These are phyloP conservation scores for Piezodorus guildinii DNA, from an alignment of 1,140 invertebrate genomes.

Conservation along the genomic window DNA sequence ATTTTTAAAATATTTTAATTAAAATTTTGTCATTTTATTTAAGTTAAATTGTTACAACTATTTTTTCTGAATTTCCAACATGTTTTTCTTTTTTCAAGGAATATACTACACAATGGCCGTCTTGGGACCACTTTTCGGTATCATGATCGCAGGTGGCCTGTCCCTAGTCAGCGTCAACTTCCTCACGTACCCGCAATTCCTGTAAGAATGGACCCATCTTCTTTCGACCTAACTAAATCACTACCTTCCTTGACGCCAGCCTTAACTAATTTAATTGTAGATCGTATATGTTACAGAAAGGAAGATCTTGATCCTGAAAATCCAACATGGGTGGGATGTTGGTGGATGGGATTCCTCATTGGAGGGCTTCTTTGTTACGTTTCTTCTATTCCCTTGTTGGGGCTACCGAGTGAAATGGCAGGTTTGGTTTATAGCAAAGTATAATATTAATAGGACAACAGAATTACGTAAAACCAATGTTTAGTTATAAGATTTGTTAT, in stretches of 20 bases:
- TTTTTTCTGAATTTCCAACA: too few relatives aligned
- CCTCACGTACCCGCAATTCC: background rate
- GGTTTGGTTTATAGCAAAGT: constrained; percentile 34
- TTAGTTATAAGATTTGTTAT: too few relatives aligned
- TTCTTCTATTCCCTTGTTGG: constrained; percentile 55
- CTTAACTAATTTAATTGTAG: too few relatives aligned
- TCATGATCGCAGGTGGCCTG: constrained; percentile 62
- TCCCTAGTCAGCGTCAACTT: constrained; percentile 60
- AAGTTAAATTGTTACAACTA: too few relatives aligned
- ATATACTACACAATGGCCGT: constrained; percentile 70
- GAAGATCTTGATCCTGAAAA: constrained; percentile 40
- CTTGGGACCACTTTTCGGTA: constrained; percentile 69
- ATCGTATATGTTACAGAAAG: background rate
- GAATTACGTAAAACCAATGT: too few relatives aligned
- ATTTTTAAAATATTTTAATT: too few relatives aligned
- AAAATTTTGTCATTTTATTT: too few relatives aligned
- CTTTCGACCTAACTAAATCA: too few relatives aligned
- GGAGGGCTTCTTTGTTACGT: constrained; percentile 51
- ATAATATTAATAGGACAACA: too few relatives aligned
- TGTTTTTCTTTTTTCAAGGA: constrained; percentile 44
- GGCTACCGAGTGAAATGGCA: constrained; percentile 57
- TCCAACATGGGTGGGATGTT: constrained; percentile 73
- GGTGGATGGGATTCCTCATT: constrained; percentile 73
- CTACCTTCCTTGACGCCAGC: too few relatives aligned
- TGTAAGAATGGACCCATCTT: too few relatives aligned